Conservation (phyloP, 2,888 invertebrate genomes). For the Tillus elongatus region DNA sequence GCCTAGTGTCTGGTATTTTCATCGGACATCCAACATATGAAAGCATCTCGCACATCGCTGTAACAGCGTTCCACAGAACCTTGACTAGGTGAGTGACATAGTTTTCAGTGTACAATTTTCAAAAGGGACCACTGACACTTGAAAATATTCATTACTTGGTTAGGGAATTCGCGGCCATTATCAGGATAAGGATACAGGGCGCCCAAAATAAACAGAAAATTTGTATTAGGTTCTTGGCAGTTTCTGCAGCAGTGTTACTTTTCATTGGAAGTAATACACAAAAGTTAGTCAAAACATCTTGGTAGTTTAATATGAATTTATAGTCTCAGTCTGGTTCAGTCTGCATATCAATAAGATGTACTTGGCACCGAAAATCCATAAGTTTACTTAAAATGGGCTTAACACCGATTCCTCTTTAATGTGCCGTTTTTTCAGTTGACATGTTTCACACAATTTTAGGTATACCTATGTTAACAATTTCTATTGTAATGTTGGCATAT, state of each 20-base stretch:
- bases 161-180: constrained; percentile 6
- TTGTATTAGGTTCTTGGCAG: constrained; percentile 11
- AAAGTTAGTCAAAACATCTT: constrained; percentile 5
- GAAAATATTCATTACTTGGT: constrained; percentile 11
- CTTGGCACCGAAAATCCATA: constrained; percentile 7
- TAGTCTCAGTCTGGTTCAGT: constrained; percentile 1
- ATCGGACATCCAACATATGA: constrained; percentile 16
- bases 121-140: constrained; percentile 11
- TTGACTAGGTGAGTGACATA: too few relatives aligned
- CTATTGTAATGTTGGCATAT: constrained; percentile 3
- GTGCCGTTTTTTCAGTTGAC: neutral
- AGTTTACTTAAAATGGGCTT: neutral
- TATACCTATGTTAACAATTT: constrained; percentile 2
- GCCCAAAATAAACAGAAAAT: constrained; percentile 11
- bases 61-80: constrained; percentile 15
- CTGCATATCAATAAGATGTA: neutral
- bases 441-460: constrained; percentile 4
- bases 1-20: constrained; percentile 11
- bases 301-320: constrained; percentile 5
- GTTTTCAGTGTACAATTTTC: constrained; percentile 9
- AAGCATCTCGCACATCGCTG: constrained; percentile 15
- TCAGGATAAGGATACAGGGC: constrained; percentile 12
- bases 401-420: neutral
- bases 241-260: constrained; percentile 15
- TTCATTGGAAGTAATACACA: constrained; percentile 13